Conservation (phyloP, 2,888 invertebrate genomes). For the Sphinx pinastri region DNA sequence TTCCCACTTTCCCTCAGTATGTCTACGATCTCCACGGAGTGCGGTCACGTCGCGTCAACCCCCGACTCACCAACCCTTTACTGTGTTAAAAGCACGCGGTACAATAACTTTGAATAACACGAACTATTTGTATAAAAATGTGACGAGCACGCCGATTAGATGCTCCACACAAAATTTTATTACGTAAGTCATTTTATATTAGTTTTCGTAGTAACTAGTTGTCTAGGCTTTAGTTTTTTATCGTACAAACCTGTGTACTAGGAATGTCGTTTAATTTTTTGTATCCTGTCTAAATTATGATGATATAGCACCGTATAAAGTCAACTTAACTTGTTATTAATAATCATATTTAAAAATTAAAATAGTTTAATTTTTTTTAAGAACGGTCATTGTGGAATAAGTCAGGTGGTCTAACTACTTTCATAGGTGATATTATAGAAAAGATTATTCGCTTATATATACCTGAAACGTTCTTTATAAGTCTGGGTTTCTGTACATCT, state of each 20-base stretch:
- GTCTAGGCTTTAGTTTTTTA: neutral
- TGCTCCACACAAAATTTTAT: slow-evolving; percentile 2
- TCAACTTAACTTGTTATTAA: no score
- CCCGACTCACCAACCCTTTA: slow-evolving; percentile 30
- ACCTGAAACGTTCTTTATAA: no score
- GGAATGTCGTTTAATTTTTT: no score
- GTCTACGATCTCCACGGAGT: slow-evolving; percentile 49
- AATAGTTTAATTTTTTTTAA: no score
- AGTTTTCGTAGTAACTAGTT: slow-evolving; percentile 27
- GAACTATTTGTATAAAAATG: slow-evolving; percentile 24
- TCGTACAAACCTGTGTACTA: neutral
- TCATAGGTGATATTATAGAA: no score
- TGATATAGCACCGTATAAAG: no score
- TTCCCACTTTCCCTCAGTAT: slow-evolving; percentile 67
- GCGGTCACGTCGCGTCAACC: slow-evolving; percentile 35
- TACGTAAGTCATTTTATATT: slow-evolving; percentile 24
- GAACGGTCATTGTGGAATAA: no score
- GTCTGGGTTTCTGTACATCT: no score
- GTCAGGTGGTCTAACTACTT: no score
- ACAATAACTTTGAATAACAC: slow-evolving; percentile 31
- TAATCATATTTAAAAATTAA: no score
- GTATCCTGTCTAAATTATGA: no score
- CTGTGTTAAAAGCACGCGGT: slow-evolving; percentile 39
- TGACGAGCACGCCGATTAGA: neutral
- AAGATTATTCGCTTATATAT: no score